A percentile compares a stretch with the other conserved stretches of the same genome.
phyloP scores from a whole-genome alignment of 2,888 invertebrate genomes.

The Aphodius granarius region DNA sequence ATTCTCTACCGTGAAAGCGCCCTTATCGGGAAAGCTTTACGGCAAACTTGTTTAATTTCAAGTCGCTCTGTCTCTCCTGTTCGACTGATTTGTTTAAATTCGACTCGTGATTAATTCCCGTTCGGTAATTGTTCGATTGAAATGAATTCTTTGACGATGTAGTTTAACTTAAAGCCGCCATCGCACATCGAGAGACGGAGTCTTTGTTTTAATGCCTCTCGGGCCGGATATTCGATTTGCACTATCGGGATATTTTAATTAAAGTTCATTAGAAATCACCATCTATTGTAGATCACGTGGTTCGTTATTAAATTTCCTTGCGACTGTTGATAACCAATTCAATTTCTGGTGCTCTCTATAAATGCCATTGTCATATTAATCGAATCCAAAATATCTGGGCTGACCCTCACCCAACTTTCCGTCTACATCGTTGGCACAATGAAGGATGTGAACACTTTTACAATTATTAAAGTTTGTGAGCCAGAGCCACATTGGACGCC shows the following conservation, averaged over 20 bases:
- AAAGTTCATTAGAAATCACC: slow-evolving; percentile 24
- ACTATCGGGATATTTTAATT: slow-evolving; percentile 33
- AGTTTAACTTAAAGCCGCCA: slow-evolving; percentile 37
- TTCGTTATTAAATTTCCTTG: not conserved
- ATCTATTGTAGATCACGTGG: not conserved
- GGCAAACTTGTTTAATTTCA: slow-evolving; percentile 39
- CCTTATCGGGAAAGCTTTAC: slow-evolving; percentile 33
- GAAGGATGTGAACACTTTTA: too few species aligned
- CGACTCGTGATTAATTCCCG: slow-evolving; percentile 42
- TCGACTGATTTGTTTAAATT: slow-evolving; percentile 42
- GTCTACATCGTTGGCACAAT: too few species aligned
- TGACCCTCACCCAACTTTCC: too few species aligned
- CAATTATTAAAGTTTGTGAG: too few species aligned
- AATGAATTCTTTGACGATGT: slow-evolving; percentile 46
- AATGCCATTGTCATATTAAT: not conserved
- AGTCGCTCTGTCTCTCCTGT: slow-evolving; percentile 29
- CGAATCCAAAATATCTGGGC: too few species aligned
- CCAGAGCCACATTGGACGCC: too few species aligned
- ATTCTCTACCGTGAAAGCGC: slow-evolving; percentile 29
- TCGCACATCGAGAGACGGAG: slow-evolving; percentile 3
- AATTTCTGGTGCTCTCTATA: not conserved
- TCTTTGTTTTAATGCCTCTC: slow-evolving; percentile 23
- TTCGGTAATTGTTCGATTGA: slow-evolving; percentile 44
- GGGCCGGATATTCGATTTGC: slow-evolving; percentile 24
- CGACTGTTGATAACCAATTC: not conserved